Evolutionary conservation across 2,888 invertebrate genomes (phyloP).

Genomic region (Alentia gelatinosa): DNA sequence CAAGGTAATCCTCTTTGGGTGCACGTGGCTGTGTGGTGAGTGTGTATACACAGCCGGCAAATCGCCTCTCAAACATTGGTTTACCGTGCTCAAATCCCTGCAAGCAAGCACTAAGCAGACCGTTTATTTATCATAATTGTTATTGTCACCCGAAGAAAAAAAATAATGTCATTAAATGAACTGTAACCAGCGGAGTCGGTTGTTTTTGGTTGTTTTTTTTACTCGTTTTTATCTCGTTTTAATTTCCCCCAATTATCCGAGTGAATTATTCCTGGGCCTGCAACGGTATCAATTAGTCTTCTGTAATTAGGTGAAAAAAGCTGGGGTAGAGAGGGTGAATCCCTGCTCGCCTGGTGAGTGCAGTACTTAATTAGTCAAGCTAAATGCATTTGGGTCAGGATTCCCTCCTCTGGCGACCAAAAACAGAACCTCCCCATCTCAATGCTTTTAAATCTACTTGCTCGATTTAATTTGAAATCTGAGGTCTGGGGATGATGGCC

Average conservation of each 20-base stretch:
- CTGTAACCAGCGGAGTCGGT: conserved; percentile 32
- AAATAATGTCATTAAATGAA: conserved; percentile 43
- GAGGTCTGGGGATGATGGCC: not conserved
- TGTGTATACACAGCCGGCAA: conserved; percentile 5
- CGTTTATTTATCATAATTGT: conserved; percentile 32
- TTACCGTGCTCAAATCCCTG: not conserved
- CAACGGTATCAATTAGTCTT: conserved; percentile 7
- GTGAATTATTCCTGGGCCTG: conserved; percentile 20
- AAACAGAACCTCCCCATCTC: not conserved
- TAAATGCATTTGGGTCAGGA: conserved; percentile 34
- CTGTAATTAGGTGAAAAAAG: conserved; percentile 13
- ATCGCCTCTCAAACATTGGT: not conserved
- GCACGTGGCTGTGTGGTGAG: not conserved
- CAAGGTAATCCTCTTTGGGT: not conserved
- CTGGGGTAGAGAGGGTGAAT: not conserved
- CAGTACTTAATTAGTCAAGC: conserved; percentile 36
- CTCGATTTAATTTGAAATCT: conserved; percentile 33
- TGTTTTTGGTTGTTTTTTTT: not conserved
- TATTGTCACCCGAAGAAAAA: conserved; percentile 16
- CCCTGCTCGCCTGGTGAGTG: not conserved
- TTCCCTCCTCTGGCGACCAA: not conserved
- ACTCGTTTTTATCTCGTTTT: conserved; percentile 5
- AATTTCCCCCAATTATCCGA: conserved; percentile 30
- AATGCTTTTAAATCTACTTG: conserved; percentile 22
- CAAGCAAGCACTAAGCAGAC: not conserved